Base-by-base conservation (phyloP, 2,888 invertebrate genomes). In the Protophormia terraenovae region DNA sequence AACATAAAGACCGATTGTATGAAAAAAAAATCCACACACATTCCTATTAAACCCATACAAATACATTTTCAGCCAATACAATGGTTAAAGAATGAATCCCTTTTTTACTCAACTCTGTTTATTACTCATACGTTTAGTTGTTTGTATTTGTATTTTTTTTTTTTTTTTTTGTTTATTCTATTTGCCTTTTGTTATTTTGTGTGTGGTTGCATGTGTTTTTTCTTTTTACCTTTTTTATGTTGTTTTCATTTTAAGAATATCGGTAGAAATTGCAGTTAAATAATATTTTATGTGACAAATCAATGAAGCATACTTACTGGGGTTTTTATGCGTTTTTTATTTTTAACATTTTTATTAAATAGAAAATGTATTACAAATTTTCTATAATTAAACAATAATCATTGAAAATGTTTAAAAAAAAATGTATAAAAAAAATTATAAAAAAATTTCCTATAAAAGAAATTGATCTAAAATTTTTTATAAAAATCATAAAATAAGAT, bases 231-330 rank as follows among this genome's bases (percentile, higher is more conserved):
- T 27, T 38, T 19, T 53, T 27, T 73, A 47, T 6, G n/a, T 12
- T 77, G 32, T 69, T 60, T 58, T 76, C 5, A 22, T 79, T 47
- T 32, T 32, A 38, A 50, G 71, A 71, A 58, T 64, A 58, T 58
- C 64, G 45, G 45, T 50, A 47, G 66, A 76, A 86, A 69, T 32
- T 85, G 77, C 73, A 82, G 69, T 83, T 85, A 83, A 85, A 84
- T 77, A 67, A 86, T 80, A 87, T 84, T 87, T 87, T 84, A 79
- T 87, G 86, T 83, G 78, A 86, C 86, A 87, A 87, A 86, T 84
- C 87, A 86, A 86, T 86, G 84, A 78, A 76, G 79, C 84, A 78
- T 78, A 72, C 41, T 79, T 73, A 27, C 35, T 0, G 64, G 69
- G 35, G 66, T 35, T 27, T 58, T 38, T 53, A 27, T 38, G 6